Percentiles rank a stretch among this genome's conserved stretches.
phyloP scores from a whole-genome alignment of 37 sponge, comb jelly and placozoan species.

The Crambe crambe region DNA sequence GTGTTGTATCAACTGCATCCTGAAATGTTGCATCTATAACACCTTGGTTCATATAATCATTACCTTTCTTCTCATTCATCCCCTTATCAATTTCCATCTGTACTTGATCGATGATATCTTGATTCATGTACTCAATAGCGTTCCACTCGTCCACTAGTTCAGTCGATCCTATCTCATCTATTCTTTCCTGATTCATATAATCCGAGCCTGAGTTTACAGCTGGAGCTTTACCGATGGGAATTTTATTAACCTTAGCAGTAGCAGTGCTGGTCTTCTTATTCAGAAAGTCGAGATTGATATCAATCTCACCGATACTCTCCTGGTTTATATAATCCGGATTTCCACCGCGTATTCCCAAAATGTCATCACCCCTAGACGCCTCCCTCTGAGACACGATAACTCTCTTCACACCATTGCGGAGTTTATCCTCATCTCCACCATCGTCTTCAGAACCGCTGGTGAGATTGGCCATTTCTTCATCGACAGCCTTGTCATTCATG shows the following conservation, averaged over 20 bases:
- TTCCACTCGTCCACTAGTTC: neutral
- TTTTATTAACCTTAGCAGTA: no score
- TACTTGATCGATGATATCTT: constrained; percentile 9
- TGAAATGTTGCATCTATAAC: neutral
- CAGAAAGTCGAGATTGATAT: neutral
- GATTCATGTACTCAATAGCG: constrained; percentile 17
- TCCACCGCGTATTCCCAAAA: neutral
- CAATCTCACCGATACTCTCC: neutral
- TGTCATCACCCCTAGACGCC: neutral
- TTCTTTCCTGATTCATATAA: constrained; percentile 6
- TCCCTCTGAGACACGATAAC: neutral
- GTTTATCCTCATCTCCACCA: no score
- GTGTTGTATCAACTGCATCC: neutral
- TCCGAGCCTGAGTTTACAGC: neutral
- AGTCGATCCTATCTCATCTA: neutral
- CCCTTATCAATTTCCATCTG: neutral
- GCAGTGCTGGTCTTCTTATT: neutral
- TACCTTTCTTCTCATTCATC: neutral
- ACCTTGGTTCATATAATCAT: constrained; percentile 3
- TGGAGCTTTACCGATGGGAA: neutral
- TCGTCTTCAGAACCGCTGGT: neutral
- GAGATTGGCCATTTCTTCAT: neutral
- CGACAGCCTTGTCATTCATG: constrained; percentile 4
- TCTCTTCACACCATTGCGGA: neutral
- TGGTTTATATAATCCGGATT: constrained; percentile 10